Conservation (phyloP, 2,797 vertebrate genomes). For the Linurgus olivaceus region DNA sequence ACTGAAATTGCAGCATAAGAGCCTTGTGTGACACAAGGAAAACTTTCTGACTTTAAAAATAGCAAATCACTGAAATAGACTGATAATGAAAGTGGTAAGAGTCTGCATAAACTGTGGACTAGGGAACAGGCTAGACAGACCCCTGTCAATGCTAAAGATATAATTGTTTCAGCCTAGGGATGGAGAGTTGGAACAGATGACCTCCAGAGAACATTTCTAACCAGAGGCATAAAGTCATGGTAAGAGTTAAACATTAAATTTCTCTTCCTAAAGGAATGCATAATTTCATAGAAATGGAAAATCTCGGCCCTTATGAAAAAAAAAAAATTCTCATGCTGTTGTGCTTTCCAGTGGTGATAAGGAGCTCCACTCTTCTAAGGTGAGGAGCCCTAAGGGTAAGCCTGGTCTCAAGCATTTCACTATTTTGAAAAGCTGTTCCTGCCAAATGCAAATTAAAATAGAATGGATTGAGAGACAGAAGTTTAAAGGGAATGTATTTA, state of each 20-base stretch:
- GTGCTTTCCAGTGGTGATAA: background rate
- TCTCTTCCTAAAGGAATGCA: background rate
- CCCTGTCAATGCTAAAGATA: background rate
- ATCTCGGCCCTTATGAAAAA: background rate
- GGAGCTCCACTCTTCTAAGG: background rate
- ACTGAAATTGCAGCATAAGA: background rate
- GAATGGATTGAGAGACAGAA: background rate
- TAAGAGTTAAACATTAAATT: background rate
- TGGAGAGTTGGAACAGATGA: background rate
- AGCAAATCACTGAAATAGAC: background rate
- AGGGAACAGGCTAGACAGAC: background rate
- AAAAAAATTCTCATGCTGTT: background rate
- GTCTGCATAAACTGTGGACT: background rate
- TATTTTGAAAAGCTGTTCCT: background rate
- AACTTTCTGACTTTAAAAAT: conserved; percentile 32
- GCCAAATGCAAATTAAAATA: background rate
- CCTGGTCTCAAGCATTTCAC: background rate
- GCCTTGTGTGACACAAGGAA: background rate
- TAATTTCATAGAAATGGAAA: background rate
- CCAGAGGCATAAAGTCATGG: background rate
- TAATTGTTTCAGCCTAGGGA: background rate
- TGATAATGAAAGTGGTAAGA: background rate
- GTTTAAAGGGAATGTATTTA: background rate
- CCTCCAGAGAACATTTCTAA: background rate
- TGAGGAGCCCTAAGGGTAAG: background rate